A percentile compares a stretch with the other conserved stretches of the same genome.
Evolutionary conservation across 2,888 invertebrate genomes (phyloP).

Genomic region (Ophioninae sp.): DNA sequence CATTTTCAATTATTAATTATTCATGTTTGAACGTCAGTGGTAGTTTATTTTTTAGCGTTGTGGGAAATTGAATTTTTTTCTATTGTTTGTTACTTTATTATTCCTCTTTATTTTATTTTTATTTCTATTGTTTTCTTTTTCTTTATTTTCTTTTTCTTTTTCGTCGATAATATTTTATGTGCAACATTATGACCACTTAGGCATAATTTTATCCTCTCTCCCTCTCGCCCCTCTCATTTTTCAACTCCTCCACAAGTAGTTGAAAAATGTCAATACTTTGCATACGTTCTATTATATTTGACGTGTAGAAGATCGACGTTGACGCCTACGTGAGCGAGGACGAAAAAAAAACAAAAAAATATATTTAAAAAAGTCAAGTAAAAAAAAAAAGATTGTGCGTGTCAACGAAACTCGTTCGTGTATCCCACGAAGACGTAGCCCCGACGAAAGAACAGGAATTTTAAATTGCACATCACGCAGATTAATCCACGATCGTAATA

Average conservation of each 20-base stretch:
- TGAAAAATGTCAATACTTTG: not conserved
- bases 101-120: too few species aligned
- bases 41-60: too few species aligned
- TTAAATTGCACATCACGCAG: constrained; percentile 13
- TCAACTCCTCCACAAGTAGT: not conserved
- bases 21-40: too few species aligned
- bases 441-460: constrained; percentile 3
- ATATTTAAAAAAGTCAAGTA: not conserved
- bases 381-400: not conserved
- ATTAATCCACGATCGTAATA: constrained; percentile 14
- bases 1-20: not conserved
- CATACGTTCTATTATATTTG: not conserved
- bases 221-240: not conserved
- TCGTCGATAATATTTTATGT: too few species aligned
- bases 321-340: not conserved
- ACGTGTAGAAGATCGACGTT: not conserved
- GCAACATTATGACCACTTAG: too few species aligned
- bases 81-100: too few species aligned
- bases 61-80: too few species aligned
- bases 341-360: not conserved
- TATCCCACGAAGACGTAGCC: not conserved
- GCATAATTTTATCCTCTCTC: not conserved
- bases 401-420: constrained; percentile 22
- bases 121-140: too few species aligned
- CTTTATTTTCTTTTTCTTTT: too few species aligned